A percentile compares a stretch with the other conserved stretches of the same genome.
Conservation (phyloP, 2,113 vertebrate genomes). For the Arenaria interpres region DNA sequence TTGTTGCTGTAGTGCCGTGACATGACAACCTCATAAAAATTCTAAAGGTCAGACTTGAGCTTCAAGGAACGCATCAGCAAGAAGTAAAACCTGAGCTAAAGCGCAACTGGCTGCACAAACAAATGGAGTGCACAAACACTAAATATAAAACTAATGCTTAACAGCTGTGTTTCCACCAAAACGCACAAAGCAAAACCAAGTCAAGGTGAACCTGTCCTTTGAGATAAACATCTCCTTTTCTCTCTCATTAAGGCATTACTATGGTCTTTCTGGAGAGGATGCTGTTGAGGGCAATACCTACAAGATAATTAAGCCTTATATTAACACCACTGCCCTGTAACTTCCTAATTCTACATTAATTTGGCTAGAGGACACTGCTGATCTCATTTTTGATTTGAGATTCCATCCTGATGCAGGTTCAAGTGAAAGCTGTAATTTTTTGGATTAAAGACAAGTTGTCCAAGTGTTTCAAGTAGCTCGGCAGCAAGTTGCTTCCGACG, state of each 20-base stretch:
- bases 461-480: background rate
- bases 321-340: background rate
- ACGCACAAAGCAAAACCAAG: background rate
- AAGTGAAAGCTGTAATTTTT: background rate
- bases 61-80: background rate
- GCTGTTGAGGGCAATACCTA: background rate
- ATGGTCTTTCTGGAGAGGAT: background rate
- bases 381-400: background rate
- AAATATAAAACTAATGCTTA: background rate
- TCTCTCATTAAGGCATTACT: background rate
- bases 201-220: background rate
- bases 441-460: background rate
- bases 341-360: background rate
- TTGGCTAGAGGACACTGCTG: background rate
- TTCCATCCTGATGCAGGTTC: background rate
- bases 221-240: background rate
- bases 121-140: background rate
- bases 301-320: background rate
- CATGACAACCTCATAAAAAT: conserved; percentile 9
- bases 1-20: background rate
- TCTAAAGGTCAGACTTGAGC: conserved; percentile 14
- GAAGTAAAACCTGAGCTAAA: background rate
- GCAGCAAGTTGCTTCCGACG: background rate
- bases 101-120: background rate
- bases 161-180: background rate